phyloP scores from a whole-genome alignment of 1,140 invertebrate species.

The Platorchestia sp. region DNA sequence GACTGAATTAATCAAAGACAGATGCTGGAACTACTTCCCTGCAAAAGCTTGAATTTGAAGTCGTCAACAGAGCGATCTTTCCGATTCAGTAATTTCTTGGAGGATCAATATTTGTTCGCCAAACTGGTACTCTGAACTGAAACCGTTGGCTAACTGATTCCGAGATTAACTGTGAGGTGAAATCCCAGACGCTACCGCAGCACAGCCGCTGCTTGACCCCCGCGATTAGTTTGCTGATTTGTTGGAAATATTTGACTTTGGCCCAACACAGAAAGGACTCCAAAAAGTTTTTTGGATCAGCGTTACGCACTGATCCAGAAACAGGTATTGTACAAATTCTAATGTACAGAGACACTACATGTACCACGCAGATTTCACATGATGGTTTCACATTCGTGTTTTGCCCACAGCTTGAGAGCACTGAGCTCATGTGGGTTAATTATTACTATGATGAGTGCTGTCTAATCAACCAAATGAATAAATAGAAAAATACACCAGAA shows the following conservation, averaged over 20 bases:
- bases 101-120: background rate
- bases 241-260: background rate
- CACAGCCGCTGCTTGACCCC: background rate
- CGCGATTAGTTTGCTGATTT: background rate
- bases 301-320: background rate
- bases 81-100: background rate
- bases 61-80: background rate
- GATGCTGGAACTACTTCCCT: background rate
- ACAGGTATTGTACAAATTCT: background rate
- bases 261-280: background rate
- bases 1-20: background rate
- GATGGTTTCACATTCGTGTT: too few species aligned
- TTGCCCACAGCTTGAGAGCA: too few species aligned
- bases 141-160: background rate
- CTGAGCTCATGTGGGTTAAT: too few species aligned
- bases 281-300: background rate
- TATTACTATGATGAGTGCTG: too few species aligned
- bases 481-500: too few species aligned
- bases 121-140: conserved; percentile 10
- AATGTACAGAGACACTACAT: background rate
- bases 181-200: background rate
- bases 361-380: background rate
- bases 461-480: too few species aligned
- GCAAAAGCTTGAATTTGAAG: background rate
- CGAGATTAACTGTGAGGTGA: background rate